Evolutionary conservation across 1,140 invertebrate genomes (phyloP).

Genomic region (Cataglyphis hispanica): DNA sequence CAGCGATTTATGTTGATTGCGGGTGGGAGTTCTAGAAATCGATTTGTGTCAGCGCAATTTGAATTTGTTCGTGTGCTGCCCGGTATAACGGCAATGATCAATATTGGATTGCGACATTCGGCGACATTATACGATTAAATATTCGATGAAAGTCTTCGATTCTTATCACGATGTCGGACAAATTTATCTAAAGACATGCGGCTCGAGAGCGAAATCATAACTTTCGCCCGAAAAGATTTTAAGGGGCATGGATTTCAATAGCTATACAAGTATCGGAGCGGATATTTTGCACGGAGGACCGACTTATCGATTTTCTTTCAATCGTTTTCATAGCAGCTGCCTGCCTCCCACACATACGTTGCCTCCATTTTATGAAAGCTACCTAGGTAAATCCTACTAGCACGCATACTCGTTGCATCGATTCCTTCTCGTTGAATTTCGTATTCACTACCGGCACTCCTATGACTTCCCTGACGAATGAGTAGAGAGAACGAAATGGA

Average conservation of each 20-base stretch:
- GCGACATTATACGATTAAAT: no score
- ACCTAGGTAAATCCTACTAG: slow-evolving; percentile 55
- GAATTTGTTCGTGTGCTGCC: background rate
- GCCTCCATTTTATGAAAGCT: slow-evolving; percentile 51
- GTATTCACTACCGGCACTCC: slow-evolving; percentile 54
- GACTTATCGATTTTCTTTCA: slow-evolving; percentile 61
- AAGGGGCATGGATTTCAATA: background rate
- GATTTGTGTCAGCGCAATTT: slow-evolving; percentile 24
- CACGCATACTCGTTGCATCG: slow-evolving; percentile 57
- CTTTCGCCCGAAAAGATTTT: slow-evolving; percentile 35
- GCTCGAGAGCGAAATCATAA: background rate
- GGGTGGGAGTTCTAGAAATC: slow-evolving; percentile 28
- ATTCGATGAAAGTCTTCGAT: background rate
- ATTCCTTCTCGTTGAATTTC: slow-evolving; percentile 60
- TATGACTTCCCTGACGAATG: slow-evolving; percentile 61
- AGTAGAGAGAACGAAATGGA: slow-evolving; percentile 40
- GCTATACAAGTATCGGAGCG: slow-evolving; percentile 17
- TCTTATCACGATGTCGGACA: background rate
- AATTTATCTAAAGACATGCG: slow-evolving; percentile 48
- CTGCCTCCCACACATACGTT: background rate
- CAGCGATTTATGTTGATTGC: slow-evolving; percentile 32
- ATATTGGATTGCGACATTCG: background rate
- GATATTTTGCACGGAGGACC: slow-evolving; percentile 49
- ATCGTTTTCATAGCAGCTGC: slow-evolving; percentile 32
- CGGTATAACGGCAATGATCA: background rate